Evolutionary conservation across 2,888 invertebrate genomes (phyloP).

Genomic region (Ametastegia equiseti): DNA sequence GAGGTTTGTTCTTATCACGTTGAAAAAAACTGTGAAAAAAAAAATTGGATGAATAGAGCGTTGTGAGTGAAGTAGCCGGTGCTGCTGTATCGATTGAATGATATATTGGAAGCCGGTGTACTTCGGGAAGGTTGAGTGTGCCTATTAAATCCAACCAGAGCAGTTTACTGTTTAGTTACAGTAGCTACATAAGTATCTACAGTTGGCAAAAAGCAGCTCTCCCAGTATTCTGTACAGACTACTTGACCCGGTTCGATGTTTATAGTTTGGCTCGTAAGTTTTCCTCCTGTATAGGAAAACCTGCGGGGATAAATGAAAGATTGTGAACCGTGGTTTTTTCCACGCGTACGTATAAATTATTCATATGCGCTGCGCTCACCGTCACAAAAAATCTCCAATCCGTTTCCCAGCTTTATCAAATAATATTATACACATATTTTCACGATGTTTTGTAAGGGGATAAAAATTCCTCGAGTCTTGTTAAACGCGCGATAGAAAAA

Average conservation of each 20-base stretch:
- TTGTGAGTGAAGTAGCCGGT: background rate
- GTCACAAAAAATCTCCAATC: background rate
- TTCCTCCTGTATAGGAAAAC: background rate
- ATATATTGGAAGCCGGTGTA: background rate
- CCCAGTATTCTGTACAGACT: conserved; percentile 30
- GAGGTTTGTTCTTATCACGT: too few species aligned
- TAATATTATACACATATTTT: background rate
- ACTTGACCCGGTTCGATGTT: conserved; percentile 44
- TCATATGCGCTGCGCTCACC: background rate
- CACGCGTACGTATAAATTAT: background rate
- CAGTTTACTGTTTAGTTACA: conserved; percentile 20
- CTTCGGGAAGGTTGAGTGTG: background rate
- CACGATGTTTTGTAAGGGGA: conserved; percentile 1
- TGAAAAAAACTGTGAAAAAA: too few species aligned
- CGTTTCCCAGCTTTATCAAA: conserved; percentile 2
- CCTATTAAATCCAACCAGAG: conserved; percentile 26
- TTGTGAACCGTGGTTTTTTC: background rate
- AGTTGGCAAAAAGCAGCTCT: conserved; percentile 25
- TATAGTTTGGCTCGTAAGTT: conserved; percentile 38
- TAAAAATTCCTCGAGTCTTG: background rate
- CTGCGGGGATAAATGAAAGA: background rate
- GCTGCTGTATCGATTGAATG: background rate
- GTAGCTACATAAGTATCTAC: conserved; percentile 11
- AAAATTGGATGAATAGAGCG: background rate
- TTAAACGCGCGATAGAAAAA: too few species aligned